Base-by-base conservation (phyloP, 2,888 invertebrate genomes). In the Lasioglossum leucozonium region DNA sequence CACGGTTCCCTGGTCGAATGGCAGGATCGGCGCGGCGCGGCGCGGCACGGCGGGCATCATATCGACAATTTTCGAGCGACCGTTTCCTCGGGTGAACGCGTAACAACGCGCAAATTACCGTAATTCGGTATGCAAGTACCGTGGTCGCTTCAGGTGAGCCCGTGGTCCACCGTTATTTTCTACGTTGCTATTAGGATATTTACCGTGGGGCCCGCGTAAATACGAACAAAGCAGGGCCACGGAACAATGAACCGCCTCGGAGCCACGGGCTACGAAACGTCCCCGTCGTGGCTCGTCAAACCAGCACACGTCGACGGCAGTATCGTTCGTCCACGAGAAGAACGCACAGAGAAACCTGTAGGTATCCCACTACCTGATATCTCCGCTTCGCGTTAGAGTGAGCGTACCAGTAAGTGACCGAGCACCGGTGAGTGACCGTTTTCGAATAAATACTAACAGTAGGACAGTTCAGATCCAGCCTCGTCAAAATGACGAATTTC, bases 261-360 rank as follows among this genome's bases (percentile, higher is more conserved):
- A 72, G 72, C 82, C 82, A 55, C 69, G 75, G 82, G 81, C 77
- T 42, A 82, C 74, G 77, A 69, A 82, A 82, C 79, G 79, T 85
- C 88, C 82, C 86, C 86, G 84, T 86, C 86, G 88, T 77, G 82
- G 75, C 80, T 88, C 84, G 86, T 88, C 88, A 86, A 79, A 82
- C 82, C 77, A 81, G 71, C 76, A 88, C 88, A 86, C 89, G 91
- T 91, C 51, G 51, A 22, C 91, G 90, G 83, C 86, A 67, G 40
- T 44, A n/a, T 55, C n/a, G n/a, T 55, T 55, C n/a, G n/a, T 55
- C n/a, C 55, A 55, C 55, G n/a, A 55, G n/a, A 55, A 55, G n/a
- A 55, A 55, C 1, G n/a, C 55, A 55, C n/a, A 55, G n/a, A 11
- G 11, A n/a, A 55, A n/a, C 55, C 55, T 55, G 55, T n/a, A 55